Percentiles rank a stretch among this genome's conserved stretches.
Evolutionary conservation across 1,140 invertebrate species (phyloP).

Genomic region (Drosophila elegans): DNA sequence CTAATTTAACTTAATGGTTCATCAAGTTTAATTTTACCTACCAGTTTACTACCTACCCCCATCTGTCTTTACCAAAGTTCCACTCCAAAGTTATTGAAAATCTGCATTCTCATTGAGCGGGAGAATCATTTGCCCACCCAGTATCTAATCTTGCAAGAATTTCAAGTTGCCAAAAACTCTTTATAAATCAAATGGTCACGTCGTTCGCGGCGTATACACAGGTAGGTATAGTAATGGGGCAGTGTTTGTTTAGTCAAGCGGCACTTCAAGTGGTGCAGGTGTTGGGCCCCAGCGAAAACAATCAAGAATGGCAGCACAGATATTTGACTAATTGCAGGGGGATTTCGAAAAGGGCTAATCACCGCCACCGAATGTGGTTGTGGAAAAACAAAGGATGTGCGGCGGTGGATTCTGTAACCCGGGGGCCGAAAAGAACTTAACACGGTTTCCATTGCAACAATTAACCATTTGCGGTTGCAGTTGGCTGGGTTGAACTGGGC

Average conservation of each 20-base stretch:
- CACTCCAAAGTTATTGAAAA: slow-evolving; percentile 14
- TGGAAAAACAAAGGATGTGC: slow-evolving; percentile 16
- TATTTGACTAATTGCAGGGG: slow-evolving; percentile 43
- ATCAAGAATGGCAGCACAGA: slow-evolving; percentile 21
- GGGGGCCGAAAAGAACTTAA: slow-evolving; percentile 75
- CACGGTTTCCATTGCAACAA: slow-evolving; percentile 76
- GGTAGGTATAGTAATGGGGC: slow-evolving; percentile 22
- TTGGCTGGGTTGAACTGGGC: no score
- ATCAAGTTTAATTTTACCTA: no score
- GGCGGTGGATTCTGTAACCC: slow-evolving; percentile 27
- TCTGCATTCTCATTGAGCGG: slow-evolving; percentile 28
- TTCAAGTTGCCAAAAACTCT: slow-evolving; percentile 41
- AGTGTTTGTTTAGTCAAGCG: slow-evolving; percentile 11
- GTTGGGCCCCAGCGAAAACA: slow-evolving; percentile 1
- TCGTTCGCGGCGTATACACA: slow-evolving; percentile 11
- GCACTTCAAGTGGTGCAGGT: slow-evolving; percentile 29
- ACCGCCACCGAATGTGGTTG: slow-evolving; percentile 36
- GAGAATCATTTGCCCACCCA: neutral
- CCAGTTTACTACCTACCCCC: neutral
- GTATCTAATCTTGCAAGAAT: slow-evolving; percentile 35
- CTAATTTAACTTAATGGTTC: no score
- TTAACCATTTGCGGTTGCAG: slow-evolving; percentile 63
- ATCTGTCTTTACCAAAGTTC: neutral
- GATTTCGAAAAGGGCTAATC: slow-evolving; percentile 40
- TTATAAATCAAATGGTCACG: slow-evolving; percentile 34